Percentiles rank a stretch among this genome's conserved stretches.
phyloP scores from a whole-genome alignment of 2,888 invertebrate genomes.

The Leucania comma region DNA sequence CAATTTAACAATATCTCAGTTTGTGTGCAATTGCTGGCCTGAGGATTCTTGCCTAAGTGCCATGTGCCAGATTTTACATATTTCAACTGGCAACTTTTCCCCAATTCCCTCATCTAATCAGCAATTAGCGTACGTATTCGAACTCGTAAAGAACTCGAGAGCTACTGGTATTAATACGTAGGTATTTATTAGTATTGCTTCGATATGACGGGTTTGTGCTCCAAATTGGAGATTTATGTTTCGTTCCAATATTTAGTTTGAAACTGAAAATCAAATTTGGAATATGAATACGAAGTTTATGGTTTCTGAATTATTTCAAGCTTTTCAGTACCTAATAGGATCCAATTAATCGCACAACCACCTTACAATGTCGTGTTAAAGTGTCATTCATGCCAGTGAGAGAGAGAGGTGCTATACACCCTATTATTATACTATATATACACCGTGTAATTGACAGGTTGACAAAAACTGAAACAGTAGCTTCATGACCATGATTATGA shows the following conservation, averaged over 20 bases:
- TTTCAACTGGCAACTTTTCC: conserved; percentile 60
- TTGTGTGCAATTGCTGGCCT: conserved; percentile 42
- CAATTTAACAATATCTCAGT: conserved; percentile 46
- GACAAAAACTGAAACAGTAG: too few relatives aligned
- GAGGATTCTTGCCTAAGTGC: conserved; percentile 52
- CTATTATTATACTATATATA: too few relatives aligned
- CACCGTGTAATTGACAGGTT: too few relatives aligned
- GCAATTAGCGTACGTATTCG: conserved; percentile 68
- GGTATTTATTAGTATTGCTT: conserved; percentile 65
- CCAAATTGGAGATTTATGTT: conserved; percentile 27
- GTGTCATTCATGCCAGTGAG: too few relatives aligned
- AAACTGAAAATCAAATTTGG: not conserved
- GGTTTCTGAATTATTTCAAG: not conserved
- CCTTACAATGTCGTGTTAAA: too few relatives aligned
- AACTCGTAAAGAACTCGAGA: conserved; percentile 63
- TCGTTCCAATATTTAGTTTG: not conserved
- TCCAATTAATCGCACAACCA: too few relatives aligned
- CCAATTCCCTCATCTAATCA: conserved; percentile 70
- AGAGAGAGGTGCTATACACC: too few relatives aligned
- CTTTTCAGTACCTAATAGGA: not conserved
- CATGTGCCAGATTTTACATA: conserved; percentile 61
- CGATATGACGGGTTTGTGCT: conserved; percentile 33
- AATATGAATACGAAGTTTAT: not conserved
- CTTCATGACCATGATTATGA: too few relatives aligned
- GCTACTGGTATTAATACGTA: conserved; percentile 62